These are phyloP conservation scores for Dastarcus helophoroides DNA, from an alignment of 2,888 invertebrate genomes.

Conservation along the genomic window DNA sequence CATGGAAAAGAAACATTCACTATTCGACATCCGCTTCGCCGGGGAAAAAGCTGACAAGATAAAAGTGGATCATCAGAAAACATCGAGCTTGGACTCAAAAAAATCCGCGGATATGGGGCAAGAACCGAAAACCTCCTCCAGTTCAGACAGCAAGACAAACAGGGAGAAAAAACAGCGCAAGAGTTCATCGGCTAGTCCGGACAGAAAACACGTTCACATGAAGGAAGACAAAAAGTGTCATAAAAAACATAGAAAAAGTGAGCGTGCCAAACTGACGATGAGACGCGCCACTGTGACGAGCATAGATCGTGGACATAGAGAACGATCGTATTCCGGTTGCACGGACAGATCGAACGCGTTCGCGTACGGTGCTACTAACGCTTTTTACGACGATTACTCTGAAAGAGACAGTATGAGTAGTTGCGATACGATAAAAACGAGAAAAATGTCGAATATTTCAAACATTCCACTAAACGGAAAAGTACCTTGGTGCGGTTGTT, in stretches of 20 bases:
- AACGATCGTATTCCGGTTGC: conserved; percentile 34
- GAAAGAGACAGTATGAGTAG: conserved; percentile 56
- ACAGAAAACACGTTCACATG: conserved; percentile 31
- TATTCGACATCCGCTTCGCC: conserved; percentile 19
- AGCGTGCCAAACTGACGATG: conserved; percentile 18
- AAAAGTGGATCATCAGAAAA: conserved; percentile 28
- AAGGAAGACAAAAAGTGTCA: conserved; percentile 31
- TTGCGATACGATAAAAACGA: conserved; percentile 47
- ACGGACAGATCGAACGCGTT: conserved; percentile 32
- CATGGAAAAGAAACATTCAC: conserved; percentile 15
- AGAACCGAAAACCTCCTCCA: conserved; percentile 28
- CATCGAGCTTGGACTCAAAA: conserved; percentile 28
- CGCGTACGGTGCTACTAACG: conserved; percentile 21
- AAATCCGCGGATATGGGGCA: conserved; percentile 21
- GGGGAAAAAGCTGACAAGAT: conserved; percentile 12
- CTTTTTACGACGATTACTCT: conserved; percentile 36
- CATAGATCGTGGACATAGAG: conserved; percentile 26
- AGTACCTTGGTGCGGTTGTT: conserved; percentile 76
- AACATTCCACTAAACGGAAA: conserved; percentile 46
- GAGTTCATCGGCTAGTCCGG: conserved; percentile 32
- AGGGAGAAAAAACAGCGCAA: conserved; percentile 20
- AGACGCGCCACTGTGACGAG: conserved; percentile 19
- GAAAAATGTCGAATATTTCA: conserved; percentile 55
- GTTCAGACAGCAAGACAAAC: conserved; percentile 19
- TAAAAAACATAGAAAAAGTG: conserved; percentile 32